A percentile compares a stretch with the other conserved stretches of the same genome.
Evolutionary conservation across 2,797 vertebrate genomes (phyloP).

Genomic region (Alectoris magna): DNA sequence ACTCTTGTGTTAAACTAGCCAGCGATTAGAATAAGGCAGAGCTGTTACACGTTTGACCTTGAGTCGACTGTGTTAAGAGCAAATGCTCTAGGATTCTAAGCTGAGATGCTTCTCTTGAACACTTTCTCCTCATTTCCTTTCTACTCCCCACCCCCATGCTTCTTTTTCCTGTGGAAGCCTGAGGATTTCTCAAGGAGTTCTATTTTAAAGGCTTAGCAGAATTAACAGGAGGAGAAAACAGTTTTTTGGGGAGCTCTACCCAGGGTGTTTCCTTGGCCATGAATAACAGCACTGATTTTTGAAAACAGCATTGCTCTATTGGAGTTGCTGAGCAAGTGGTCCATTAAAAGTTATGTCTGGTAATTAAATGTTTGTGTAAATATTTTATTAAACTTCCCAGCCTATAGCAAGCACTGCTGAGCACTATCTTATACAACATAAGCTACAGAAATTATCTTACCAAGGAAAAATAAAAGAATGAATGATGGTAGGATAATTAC

Average conservation of each 20-base stretch:
- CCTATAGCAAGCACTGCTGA: conserved; percentile 13
- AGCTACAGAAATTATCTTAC: neutral
- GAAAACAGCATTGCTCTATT: conserved; percentile 34
- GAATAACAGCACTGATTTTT: neutral
- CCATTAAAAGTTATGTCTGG: conserved; percentile 27
- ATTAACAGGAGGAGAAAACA: neutral
- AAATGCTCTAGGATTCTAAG: neutral
- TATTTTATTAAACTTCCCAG: conserved; percentile 44
- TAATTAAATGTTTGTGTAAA: conserved; percentile 34
- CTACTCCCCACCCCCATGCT: neutral
- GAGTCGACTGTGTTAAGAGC: neutral
- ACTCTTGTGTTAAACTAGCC: neutral
- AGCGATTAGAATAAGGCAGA: neutral
- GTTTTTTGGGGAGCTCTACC: neutral
- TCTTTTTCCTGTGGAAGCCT: neutral
- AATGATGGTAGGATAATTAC: neutral
- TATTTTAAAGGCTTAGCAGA: neutral
- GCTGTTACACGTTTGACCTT: neutral
- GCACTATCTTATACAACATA: conserved; percentile 1
- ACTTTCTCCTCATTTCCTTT: neutral
- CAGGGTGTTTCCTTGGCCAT: neutral
- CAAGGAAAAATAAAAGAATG: neutral
- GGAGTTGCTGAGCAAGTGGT: conserved; percentile 39
- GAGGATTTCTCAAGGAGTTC: neutral
- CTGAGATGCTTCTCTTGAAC: neutral